phyloP scores from a whole-genome alignment of 2,797 vertebrate species.

The Rhinogobio ventralis region DNA sequence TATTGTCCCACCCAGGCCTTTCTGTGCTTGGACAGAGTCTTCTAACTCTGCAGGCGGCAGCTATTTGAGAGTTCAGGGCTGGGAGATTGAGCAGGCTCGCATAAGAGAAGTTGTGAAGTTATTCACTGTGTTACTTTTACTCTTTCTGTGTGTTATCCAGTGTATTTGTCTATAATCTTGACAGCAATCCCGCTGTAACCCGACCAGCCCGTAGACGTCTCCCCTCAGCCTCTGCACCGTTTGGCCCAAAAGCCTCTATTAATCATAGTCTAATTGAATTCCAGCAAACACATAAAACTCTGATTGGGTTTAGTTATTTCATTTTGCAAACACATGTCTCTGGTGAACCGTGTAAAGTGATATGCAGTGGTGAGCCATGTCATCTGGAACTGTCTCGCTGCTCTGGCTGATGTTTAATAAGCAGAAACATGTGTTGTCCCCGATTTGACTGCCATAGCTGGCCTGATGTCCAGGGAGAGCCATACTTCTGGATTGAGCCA shows the following conservation, averaged over 20 bases:
- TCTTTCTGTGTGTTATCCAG: constrained; percentile 14
- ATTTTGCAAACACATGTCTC: constrained; percentile 83
- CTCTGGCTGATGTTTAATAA: constrained; percentile 68
- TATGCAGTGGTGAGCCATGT: constrained; percentile 76
- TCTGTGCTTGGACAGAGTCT: constrained; percentile 73
- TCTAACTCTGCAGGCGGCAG: constrained; percentile 78
- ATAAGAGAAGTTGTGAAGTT: not conserved
- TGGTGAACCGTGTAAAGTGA: constrained; percentile 81
- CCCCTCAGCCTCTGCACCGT: constrained; percentile 14
- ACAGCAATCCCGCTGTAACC: constrained; percentile 74
- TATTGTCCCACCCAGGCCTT: constrained; percentile 64
- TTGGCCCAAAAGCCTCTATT: constrained; percentile 71
- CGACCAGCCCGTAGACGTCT: constrained; percentile 61
- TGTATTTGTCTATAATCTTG: constrained; percentile 54
- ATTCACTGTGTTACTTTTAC: not conserved
- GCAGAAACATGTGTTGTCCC: constrained; percentile 73
- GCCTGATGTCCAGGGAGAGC: constrained; percentile 38
- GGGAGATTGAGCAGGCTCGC: constrained; percentile 5
- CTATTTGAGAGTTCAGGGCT: constrained; percentile 70
- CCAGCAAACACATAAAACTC: constrained; percentile 80
- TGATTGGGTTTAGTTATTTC: constrained; percentile 81
- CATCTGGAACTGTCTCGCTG: constrained; percentile 73
- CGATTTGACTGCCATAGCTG: constrained; percentile 65
- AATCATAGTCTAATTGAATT: constrained; percentile 81
- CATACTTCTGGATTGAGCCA: constrained; percentile 46